Conservation (phyloP, 2,888 invertebrate genomes). For the Drosophila merina region DNA sequence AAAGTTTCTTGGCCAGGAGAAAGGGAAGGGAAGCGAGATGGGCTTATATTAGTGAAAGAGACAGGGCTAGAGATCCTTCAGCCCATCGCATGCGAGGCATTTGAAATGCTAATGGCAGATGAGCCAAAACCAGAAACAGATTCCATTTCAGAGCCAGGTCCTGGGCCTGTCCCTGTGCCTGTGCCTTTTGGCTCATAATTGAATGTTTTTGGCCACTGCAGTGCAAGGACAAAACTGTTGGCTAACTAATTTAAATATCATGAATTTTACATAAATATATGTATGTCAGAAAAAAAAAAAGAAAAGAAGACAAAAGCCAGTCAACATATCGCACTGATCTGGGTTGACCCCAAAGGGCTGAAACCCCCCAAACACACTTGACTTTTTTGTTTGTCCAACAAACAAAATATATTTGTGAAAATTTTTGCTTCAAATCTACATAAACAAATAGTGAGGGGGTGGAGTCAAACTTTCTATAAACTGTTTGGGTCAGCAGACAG, state of each 20-base stretch:
- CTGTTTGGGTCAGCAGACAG: constrained; percentile 4
- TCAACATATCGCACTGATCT: constrained; percentile 27
- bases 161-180: background rate
- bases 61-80: too few relatives aligned
- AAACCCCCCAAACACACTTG: constrained; percentile 4
- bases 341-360: background rate
- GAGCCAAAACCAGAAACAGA: constrained; percentile 7
- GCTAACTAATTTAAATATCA: constrained; percentile 75
- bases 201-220: constrained; percentile 68
- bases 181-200: constrained; percentile 55
- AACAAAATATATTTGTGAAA: constrained; percentile 23
- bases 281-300: constrained; percentile 30
- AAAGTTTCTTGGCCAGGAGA: constrained; percentile 53
- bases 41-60: background rate
- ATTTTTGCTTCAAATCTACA: constrained; percentile 54
- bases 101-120: constrained; percentile 69
- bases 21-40: background rate
- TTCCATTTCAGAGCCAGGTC: background rate
- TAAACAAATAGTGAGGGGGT: constrained; percentile 65
- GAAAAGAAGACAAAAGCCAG: constrained; percentile 6
- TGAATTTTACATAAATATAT: constrained; percentile 74
- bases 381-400: constrained; percentile 41
- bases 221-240: constrained; percentile 56
- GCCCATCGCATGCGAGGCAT: constrained; percentile 36
- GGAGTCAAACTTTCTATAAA: constrained; percentile 13